phyloP scores from a whole-genome alignment of 2,113 vertebrate genomes.

The Fulmarus glacialis region DNA sequence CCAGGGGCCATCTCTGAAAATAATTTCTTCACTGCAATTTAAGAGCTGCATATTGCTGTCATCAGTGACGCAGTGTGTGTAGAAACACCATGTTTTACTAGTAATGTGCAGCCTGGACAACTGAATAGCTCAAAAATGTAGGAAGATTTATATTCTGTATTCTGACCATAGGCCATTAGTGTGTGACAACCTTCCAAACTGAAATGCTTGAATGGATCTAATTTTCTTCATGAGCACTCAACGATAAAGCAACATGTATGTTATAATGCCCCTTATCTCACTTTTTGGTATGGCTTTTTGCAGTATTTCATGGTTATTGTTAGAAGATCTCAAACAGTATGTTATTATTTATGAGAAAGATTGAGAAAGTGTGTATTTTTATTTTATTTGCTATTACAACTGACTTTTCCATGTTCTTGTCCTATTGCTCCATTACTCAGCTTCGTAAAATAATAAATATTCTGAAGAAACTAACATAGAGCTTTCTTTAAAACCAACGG shows the following conservation, averaged over 20 bases:
- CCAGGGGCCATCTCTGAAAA: background rate
- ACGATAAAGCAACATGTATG: slow-evolving; percentile 37
- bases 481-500: background rate
- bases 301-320: slow-evolving; percentile 42
- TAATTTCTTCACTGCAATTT: background rate
- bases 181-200: slow-evolving; percentile 30
- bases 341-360: slow-evolving; percentile 27
- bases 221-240: slow-evolving; percentile 42
- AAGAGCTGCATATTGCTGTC: background rate
- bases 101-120: slow-evolving; percentile 5
- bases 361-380: background rate
- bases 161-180: slow-evolving; percentile 19
- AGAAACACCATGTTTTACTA: slow-evolving; percentile 5
- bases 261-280: slow-evolving; percentile 20
- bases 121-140: background rate
- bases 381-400: slow-evolving; percentile 4
- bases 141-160: slow-evolving; percentile 10
- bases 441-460: slow-evolving; percentile 13
- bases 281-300: background rate
- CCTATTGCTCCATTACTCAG: background rate
- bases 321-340: background rate
- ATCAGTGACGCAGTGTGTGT: background rate
- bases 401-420: slow-evolving; percentile 2
- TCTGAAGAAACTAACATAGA: background rate
- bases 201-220: slow-evolving; percentile 45